Percentiles rank a stretch among this genome's conserved stretches.
These are phyloP conservation scores for Andrena marginata DNA, from an alignment of 2,888 invertebrate genomes.

Conservation along the genomic window DNA sequence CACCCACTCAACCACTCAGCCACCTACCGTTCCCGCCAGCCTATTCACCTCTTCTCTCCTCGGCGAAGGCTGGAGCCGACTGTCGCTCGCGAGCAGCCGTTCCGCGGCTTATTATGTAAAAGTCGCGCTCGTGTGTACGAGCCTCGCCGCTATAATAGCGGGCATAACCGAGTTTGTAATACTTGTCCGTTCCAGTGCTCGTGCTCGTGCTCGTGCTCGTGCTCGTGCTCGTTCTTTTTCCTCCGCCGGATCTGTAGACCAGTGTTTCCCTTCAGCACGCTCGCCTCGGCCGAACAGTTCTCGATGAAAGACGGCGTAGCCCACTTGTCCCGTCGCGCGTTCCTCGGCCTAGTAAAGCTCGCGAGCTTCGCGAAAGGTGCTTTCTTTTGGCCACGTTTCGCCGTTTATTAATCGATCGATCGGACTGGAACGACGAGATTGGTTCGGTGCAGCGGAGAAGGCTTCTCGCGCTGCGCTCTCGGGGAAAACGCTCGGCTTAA, in stretches of 20 bases:
- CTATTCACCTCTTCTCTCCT: conserved; percentile 36
- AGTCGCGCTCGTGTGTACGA: conserved; percentile 35
- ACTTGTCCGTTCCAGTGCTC: conserved; percentile 33
- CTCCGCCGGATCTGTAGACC: background rate
- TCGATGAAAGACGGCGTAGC: background rate
- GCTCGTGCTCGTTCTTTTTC: background rate
- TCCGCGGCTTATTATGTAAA: conserved; percentile 50
- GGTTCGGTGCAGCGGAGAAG: background rate
- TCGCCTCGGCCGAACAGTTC: background rate
- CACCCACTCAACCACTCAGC: conserved; percentile 58
- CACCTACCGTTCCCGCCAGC: conserved; percentile 48
- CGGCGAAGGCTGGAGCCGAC: conserved; percentile 42
- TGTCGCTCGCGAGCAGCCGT: conserved; percentile 19
- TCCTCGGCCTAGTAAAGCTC: no score
- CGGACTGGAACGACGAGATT: conserved; percentile 6
- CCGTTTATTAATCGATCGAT: no score
- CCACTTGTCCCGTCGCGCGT: background rate
- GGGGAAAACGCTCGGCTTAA: background rate
- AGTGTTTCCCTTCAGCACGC: background rate
- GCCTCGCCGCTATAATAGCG: conserved; percentile 38
- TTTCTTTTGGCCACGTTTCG: background rate
- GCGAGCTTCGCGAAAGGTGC: no score
- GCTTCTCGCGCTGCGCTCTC: background rate
- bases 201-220: conserved; percentile 2
- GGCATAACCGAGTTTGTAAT: conserved; percentile 44